phyloP scores from a whole-genome alignment of 1,140 invertebrate genomes.

The Leguminivora glycinivorella region DNA sequence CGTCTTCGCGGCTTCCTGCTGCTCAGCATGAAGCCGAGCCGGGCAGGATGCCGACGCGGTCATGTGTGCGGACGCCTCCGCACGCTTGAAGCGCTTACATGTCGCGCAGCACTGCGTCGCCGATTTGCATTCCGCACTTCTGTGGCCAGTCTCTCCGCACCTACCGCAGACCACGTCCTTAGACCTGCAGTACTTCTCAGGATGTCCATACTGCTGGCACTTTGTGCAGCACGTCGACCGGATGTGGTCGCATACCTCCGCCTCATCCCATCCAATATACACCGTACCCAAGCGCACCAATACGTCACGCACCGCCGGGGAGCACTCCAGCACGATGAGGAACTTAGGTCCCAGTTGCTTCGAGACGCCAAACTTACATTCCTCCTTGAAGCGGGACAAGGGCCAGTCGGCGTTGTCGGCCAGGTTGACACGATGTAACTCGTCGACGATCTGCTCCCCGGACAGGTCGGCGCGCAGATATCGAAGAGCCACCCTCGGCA shows the following conservation, averaged over 20 bases:
- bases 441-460: background rate
- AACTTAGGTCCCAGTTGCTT: background rate
- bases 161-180: slow-evolving; percentile 30
- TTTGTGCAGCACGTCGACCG: slow-evolving; percentile 39
- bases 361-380: slow-evolving; percentile 21
- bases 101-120: slow-evolving; percentile 34
- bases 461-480: background rate
- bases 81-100: slow-evolving; percentile 29
- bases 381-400: background rate
- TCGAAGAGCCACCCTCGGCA: slow-evolving; percentile 18
- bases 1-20: background rate
- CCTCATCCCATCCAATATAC: slow-evolving; percentile 36
- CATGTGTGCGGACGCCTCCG: slow-evolving; percentile 19
- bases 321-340: slow-evolving; percentile 26
- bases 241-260: slow-evolving; percentile 33
- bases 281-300: slow-evolving; percentile 7
- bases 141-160: slow-evolving; percentile 39
- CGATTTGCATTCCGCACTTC: slow-evolving; percentile 29
- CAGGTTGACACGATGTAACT: slow-evolving; percentile 28
- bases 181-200: slow-evolving; percentile 38
- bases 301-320: slow-evolving; percentile 5
- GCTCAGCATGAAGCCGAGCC: slow-evolving; percentile 5
- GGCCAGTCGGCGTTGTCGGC: background rate
- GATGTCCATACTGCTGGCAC: slow-evolving; percentile 47
- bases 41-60: slow-evolving; percentile 35